Evolutionary conservation across 2,888 invertebrate genomes (phyloP), one percentile per base, ranked within the genome.

Genomic region (Tortrix viridana): DNA sequence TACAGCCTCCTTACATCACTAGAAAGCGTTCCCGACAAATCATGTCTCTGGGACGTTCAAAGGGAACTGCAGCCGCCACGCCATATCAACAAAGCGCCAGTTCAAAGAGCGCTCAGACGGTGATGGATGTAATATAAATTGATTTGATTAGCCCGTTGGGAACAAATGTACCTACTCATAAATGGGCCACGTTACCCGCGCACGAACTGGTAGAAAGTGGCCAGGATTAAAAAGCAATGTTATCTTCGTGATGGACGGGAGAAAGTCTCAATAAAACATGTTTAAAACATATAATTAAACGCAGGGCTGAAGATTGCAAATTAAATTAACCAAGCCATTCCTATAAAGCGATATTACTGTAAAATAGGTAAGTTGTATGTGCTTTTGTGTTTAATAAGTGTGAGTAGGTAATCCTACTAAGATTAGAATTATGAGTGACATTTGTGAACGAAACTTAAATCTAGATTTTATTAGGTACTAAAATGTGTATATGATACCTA

Each of bases 1-100:
- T 72, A 76, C 78, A 67, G 54, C 38, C 55, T 50, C 43, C 32
- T 63, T 79, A 77, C 76, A 79, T 81, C 80, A 80, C 80, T 85
- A 88, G 88, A 88, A 88, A 87, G 84, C 81, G 80, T 76, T 76
- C 79, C 80, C 80, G 74, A 74, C 71, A 77, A 77, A 76, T 71
- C 70, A 75, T 76, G 78, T 76, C 79, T 79, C 72, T 79, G 71
- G 76, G 76, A 79, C 75, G 76, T 75, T 66, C 58, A 63, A 67
- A 69, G 68, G 77, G 74, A 76, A 72, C 77, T 72, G 67, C 65
- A 69, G 56, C 57, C 63, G 58, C 52, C 63, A 53, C 63, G 58
- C 52, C 63, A 53, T 53, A 52, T 52, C 47, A 63, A 63, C 63
- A 58, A 63, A 63, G 57, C 63, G 57, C 57, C 47, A 58, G 63